A percentile compares a stretch with the other conserved stretches of the same genome.
phyloP scores from a whole-genome alignment of 2,888 invertebrate genomes.

The Orthonevra nobilis region DNA sequence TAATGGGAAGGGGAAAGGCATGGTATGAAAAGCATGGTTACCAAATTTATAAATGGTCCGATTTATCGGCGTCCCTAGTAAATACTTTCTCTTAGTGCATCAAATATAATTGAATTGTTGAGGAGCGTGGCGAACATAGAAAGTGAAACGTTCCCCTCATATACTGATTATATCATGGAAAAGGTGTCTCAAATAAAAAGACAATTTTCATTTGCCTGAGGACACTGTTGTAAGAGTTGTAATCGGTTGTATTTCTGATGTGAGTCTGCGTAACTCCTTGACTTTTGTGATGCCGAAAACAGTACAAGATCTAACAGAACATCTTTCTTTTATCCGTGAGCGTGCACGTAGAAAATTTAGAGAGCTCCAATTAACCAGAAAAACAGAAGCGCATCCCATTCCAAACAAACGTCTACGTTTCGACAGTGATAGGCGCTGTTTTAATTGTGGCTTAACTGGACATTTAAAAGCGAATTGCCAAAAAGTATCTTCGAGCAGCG shows the following conservation, averaged over 20 bases:
- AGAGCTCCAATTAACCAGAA: neutral
- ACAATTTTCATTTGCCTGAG: constrained; percentile 8
- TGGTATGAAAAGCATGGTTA: neutral
- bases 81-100: constrained; percentile 8
- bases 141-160: constrained; percentile 7
- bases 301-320: constrained; percentile 16
- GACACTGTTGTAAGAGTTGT: constrained; percentile 7
- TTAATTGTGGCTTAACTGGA: neutral
- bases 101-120: constrained; percentile 2
- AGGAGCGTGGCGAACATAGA: constrained; percentile 10
- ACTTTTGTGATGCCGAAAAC: constrained; percentile 32
- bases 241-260: constrained; percentile 27
- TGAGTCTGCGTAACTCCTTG: constrained; percentile 8
- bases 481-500: neutral
- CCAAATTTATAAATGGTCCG: constrained; percentile 5
- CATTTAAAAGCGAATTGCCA: constrained; percentile 14
- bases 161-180: constrained; percentile 22
- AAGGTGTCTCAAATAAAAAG: constrained; percentile 21
- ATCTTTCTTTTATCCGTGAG: constrained; percentile 12
- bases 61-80: constrained; percentile 8
- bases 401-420: constrained; percentile 2
- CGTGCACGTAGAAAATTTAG: constrained; percentile 1
- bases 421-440: constrained; percentile 16
- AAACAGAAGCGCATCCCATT: neutral
- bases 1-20: neutral